Percentiles rank a stretch among this genome's conserved stretches.
phyloP scores from a whole-genome alignment of 2,113 vertebrate species.

The Buteo buteo region DNA sequence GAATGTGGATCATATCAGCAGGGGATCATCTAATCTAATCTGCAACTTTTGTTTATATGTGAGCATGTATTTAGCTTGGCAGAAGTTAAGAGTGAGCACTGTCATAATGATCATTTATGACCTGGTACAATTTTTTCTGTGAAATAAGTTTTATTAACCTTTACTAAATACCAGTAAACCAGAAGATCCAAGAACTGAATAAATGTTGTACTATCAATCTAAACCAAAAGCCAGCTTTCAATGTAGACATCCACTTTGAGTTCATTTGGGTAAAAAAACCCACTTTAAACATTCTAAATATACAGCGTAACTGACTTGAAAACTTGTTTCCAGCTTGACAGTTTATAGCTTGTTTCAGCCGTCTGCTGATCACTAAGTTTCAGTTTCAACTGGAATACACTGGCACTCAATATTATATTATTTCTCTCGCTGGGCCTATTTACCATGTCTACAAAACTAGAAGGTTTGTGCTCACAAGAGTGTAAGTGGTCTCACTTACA shows the following conservation, averaged over 20 bases:
- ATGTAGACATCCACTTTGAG: neutral
- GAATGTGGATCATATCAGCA: neutral
- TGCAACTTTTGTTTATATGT: neutral
- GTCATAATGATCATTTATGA: neutral
- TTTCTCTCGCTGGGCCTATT: neutral
- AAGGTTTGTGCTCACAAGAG: neutral
- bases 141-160: neutral
- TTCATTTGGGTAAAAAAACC: neutral
- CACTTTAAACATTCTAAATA: neutral
- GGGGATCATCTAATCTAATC: neutral
- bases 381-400: neutral
- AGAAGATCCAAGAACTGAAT: neutral
- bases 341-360: neutral
- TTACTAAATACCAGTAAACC: neutral
- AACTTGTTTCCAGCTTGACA: neutral
- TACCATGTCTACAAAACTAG: neutral
- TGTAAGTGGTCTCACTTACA: neutral
- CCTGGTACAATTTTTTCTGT: neutral
- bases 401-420: too few species aligned
- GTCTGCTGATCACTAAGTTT: neutral
- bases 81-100: neutral
- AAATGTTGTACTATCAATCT: neutral
- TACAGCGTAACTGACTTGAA: neutral
- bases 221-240: neutral
- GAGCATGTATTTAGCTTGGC: slow-evolving; percentile 18